Evolutionary conservation across 2,797 vertebrate genomes (phyloP).

Genomic region (Triplophysa yarkandensis): DNA sequence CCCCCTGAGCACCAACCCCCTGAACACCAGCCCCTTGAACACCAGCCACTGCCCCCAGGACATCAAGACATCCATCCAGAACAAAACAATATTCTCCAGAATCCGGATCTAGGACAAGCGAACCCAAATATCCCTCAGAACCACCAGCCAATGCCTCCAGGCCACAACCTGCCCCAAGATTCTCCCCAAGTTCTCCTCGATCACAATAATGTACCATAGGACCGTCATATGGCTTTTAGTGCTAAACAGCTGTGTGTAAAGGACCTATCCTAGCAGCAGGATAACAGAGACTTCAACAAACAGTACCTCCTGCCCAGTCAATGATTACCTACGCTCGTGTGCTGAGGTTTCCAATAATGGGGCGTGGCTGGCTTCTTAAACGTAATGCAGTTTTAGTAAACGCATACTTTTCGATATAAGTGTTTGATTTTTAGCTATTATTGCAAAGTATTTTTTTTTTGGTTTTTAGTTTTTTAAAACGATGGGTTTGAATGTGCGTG

Average conservation of each 20-base stretch:
- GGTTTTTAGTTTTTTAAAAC: constrained; percentile 5
- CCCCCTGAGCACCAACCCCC: constrained; percentile 50
- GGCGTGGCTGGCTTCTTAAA: constrained; percentile 28
- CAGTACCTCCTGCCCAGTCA: constrained; percentile 46
- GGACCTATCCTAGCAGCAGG: constrained; percentile 9
- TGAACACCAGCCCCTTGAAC: constrained; percentile 48
- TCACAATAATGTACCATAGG: constrained; percentile 21
- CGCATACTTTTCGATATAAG: constrained; percentile 16
- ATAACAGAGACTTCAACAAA: constrained; percentile 31
- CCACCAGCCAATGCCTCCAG: constrained; percentile 36
- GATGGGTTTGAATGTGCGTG: constrained; percentile 11
- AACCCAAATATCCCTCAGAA: constrained; percentile 63
- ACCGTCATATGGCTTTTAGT: not conserved
- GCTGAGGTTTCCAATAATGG: not conserved
- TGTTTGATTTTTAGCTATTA: constrained; percentile 12
- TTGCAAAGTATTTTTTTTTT: constrained; percentile 26
- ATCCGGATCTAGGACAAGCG: constrained; percentile 66
- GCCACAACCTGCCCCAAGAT: constrained; percentile 57
- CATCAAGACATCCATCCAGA: constrained; percentile 54
- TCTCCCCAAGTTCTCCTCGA: constrained; percentile 28
- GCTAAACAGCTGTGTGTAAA: constrained; percentile 10
- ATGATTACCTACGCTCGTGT: not conserved
- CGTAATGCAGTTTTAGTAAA: constrained; percentile 21
- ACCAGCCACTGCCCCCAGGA: constrained; percentile 57
- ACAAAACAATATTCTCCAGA: constrained; percentile 61